These are phyloP conservation scores for Ophiothrix spiculata DNA, from an alignment of 35 echinoderm and acorn worm species.

Conservation along the genomic window DNA sequence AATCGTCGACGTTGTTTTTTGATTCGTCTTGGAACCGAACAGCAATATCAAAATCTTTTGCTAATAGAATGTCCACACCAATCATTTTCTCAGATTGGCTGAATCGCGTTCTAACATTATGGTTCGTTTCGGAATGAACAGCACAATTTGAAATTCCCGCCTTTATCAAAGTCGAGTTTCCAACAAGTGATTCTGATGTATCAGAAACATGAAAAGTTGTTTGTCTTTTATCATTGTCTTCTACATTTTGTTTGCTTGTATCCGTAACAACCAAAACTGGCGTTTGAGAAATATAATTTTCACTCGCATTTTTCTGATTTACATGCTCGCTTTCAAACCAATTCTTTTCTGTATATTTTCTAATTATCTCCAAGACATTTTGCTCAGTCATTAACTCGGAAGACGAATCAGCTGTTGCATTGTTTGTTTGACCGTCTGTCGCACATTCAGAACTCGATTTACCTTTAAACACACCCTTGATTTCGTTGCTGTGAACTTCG, in stretches of 20 bases:
- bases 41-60: neutral
- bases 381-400: neutral
- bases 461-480: no score
- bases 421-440: neutral
- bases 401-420: neutral
- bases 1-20: no score
- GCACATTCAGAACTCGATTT: no score
- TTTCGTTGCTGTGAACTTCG: no score
- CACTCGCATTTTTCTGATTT: no score
- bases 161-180: neutral
- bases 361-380: neutral
- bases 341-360: neutral
- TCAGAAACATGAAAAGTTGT: no score
- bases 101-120: neutral
- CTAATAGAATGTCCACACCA: neutral
- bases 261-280: neutral
- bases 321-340: neutral
- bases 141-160: neutral
- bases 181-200: neutral
- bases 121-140: neutral
- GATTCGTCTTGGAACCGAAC: neutral
- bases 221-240: neutral
- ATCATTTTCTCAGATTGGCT: neutral
- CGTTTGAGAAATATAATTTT: no score
- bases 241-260: neutral